Percentiles rank a stretch among this genome's conserved stretches.
Evolutionary conservation across 2,113 vertebrate genomes (phyloP).

Genomic region (Spermophilus dauricus): DNA sequence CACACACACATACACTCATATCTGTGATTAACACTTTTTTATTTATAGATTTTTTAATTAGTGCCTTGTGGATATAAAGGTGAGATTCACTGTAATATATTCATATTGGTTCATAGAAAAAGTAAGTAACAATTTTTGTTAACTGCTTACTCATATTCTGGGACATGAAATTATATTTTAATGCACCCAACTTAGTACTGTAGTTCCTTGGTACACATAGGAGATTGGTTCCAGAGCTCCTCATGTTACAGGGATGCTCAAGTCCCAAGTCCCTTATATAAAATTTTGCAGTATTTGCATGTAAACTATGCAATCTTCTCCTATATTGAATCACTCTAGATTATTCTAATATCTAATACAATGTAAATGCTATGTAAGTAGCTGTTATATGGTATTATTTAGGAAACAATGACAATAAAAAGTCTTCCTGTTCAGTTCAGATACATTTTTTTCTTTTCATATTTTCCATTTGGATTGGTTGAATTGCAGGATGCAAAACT

Average conservation of each 20-base stretch:
- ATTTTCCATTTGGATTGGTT: background rate
- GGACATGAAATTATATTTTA: background rate
- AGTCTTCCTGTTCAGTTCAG: background rate
- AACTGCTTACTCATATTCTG: background rate
- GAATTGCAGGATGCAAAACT: background rate
- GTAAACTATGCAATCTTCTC: background rate
- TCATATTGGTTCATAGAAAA: too few species aligned
- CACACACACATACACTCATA: too few species aligned
- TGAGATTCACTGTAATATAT: too few species aligned
- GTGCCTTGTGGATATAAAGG: too few species aligned
- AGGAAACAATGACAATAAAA: background rate
- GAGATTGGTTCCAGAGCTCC: background rate
- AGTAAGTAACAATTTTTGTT: background rate
- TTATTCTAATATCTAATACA: background rate
- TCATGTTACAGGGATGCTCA: background rate
- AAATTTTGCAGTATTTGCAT: background rate
- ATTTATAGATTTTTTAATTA: background rate
- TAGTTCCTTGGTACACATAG: background rate
- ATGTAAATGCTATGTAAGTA: background rate
- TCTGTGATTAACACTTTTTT: too few species aligned
- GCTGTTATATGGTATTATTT: background rate
- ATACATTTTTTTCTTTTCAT: background rate
- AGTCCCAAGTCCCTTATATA: background rate
- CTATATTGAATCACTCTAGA: background rate
- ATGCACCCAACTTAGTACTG: background rate